Evolutionary conservation across 2,888 invertebrate genomes (phyloP), one percentile per base, ranked within the genome.

Genomic region (Ariolimax columbianus): DNA sequence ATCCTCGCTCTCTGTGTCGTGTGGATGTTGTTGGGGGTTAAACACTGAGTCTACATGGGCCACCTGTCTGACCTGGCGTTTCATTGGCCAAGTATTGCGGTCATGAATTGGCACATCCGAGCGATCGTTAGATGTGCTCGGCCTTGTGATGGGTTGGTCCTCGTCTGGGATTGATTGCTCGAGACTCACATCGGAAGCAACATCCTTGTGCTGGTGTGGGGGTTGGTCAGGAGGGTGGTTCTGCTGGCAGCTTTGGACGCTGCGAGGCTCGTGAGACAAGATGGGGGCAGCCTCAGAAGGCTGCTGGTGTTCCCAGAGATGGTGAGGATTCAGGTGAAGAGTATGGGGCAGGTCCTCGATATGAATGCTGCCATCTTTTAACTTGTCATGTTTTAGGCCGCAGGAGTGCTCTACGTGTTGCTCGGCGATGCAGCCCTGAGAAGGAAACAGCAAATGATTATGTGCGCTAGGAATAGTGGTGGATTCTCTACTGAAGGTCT

Each of bases 351-450:
- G 81, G 77, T 82, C 59, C 66, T 83, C 68, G 43, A 75, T 6
- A 3, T 75, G 73, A 75, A 77, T 68, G 66, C 40, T 51, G 40
- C 89, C 89, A 59, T 77, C 59, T 0, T 43, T n/a, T n/a, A 68
- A 55, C 66, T 81, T 72, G 19, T 86, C 77, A 0, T 70, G 30
- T 11, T 88, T 87, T 11, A 86, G 82, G 72, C 85, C 89, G 88
- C 93, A 93, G 0, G 92, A 92, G 86, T 93, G 93, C 51, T 90
- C 90, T 63, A 93, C 89, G 73, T 89, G 88, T 88, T 93, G 93
- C 86, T 93, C 93, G 9, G 90, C 91, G 19, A 92, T 92, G 87
- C 93, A 93, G 30, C 93, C 93, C 93, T 93, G 88, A 9, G 6
- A 26, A 40, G 30, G 17, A 38, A 66, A 40, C 6, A 75, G 26